Base-by-base conservation (phyloP, 2,113 vertebrate species). In the Entelurus aequoreus region DNA sequence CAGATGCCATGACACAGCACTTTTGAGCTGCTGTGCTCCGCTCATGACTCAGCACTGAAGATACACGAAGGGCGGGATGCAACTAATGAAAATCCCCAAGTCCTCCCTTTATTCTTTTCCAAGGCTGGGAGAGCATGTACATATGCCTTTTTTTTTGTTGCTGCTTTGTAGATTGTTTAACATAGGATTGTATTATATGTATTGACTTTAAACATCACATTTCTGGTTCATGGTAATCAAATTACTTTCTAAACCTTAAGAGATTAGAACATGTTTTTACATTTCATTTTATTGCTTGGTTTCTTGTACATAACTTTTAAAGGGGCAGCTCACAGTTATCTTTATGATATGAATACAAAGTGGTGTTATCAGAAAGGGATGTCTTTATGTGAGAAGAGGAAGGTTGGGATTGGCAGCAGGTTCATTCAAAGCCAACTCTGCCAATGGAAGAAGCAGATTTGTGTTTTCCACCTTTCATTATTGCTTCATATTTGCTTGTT, bases 331-430 rank as follows among this genome's bases (percentile, higher is more conserved):
- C 88, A 87, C 83, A 80, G 90, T 93, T 85, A 85, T 77, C 60
- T 91, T 88, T 91, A 93, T 88, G 91, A 90, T 86, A 90, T 93
- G 90, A 92, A 92, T 93, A 90, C 92, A 95, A 94, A 93, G 92
- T 94, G 92, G 88, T 89, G 91, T 91, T 92, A 90, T 92, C 90
- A 90, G 90, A 91, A 78, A 90, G 91, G 88, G 91, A 89, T 92
- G 88, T 90, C 90, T 93, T 84, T 85, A 87, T 90, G 77, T 88
- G 84, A 61, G 60, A 46, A 47, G 58, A 55, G 28, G 60, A 46
- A 58, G 44, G 54, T 38, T 55, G 74, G 58, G 57, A 47, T 48
- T 15, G n/a, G 62, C 1, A 55, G 68, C 62, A 64, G 57, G 60
- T 78, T 71, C 70, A 83, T 63, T 51, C 51, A 77, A 77, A 75